These are phyloP conservation scores for Natrix natrix DNA, from an alignment of 2,797 vertebrate genomes.

Conservation along the genomic window DNA sequence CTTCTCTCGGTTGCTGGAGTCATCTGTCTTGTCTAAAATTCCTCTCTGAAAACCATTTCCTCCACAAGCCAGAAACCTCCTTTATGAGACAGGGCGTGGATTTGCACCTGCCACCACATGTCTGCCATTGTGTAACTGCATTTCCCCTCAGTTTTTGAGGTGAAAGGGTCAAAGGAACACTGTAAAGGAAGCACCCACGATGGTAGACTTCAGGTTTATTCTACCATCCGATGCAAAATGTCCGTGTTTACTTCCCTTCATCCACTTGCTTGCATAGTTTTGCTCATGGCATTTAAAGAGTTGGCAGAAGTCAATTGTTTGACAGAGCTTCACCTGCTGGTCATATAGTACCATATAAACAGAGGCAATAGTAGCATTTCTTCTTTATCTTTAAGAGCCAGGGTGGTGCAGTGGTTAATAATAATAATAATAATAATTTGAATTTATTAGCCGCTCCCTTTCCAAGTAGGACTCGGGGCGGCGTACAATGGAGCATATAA, in stretches of 20 bases:
- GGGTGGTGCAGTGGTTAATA: too few species aligned
- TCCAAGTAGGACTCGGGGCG: too few species aligned
- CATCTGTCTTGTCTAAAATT: conserved; percentile 2
- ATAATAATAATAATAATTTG: too few species aligned
- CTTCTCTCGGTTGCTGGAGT: background rate
- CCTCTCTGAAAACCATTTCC: conserved; percentile 8
- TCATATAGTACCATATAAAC: background rate
- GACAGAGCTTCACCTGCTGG: background rate
- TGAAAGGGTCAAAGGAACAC: conserved; percentile 1
- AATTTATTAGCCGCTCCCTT: too few species aligned
- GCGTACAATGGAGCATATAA: too few species aligned
- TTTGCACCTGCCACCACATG: background rate
- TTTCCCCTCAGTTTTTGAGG: background rate
- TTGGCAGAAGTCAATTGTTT: background rate
- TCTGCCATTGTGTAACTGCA: background rate
- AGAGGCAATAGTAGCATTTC: background rate
- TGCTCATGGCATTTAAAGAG: background rate
- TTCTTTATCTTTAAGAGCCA: background rate
- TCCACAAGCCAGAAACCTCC: conserved; percentile 10
- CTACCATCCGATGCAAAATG: background rate
- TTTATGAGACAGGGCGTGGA: background rate
- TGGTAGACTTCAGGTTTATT: background rate
- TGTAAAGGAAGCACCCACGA: background rate
- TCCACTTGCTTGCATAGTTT: background rate
- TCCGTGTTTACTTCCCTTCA: background rate